A percentile compares a stretch with the other conserved stretches of the same genome.
These are phyloP conservation scores for Drosophila anceps DNA, from an alignment of 2,888 invertebrate genomes.

Conservation along the genomic window DNA sequence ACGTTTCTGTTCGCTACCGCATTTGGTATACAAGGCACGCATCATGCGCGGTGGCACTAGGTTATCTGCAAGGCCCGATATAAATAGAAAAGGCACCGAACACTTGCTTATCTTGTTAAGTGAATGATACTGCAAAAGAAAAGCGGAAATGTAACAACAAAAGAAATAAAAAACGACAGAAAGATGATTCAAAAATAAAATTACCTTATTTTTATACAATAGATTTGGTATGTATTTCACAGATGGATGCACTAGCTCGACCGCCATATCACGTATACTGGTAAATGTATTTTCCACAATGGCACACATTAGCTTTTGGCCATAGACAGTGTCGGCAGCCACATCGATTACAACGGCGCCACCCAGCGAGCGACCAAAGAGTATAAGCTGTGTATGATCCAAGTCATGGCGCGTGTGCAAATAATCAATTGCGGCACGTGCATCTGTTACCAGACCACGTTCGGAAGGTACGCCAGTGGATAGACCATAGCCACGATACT, in stretches of 20 bases:
- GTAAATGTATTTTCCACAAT: slow-evolving; percentile 98
- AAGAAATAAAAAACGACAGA: no score
- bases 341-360: slow-evolving; percentile 97
- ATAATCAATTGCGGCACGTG: slow-evolving; percentile 94
- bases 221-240: slow-evolving; percentile 93
- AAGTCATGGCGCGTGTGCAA: slow-evolving; percentile 92
- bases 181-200: background rate
- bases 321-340: slow-evolving; percentile 91
- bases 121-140: slow-evolving; percentile 89
- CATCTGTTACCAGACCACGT: slow-evolving; percentile 94
- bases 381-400: slow-evolving; percentile 92
- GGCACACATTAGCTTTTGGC: slow-evolving; percentile 93
- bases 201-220: slow-evolving; percentile 96
- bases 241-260: slow-evolving; percentile 87
- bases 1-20: slow-evolving; percentile 91
- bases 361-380: slow-evolving; percentile 95
- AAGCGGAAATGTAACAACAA: background rate
- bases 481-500: slow-evolving; percentile 97
- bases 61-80: slow-evolving; percentile 94
- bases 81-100: slow-evolving; percentile 92
- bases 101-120: slow-evolving; percentile 90
- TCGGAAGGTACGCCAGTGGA: slow-evolving; percentile 96
- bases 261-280: slow-evolving; percentile 96
- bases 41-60: slow-evolving; percentile 97
- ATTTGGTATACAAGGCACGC: slow-evolving; percentile 90